Evolutionary conservation across 2,113 vertebrate genomes (phyloP), one percentile per base, ranked within the genome.

Genomic region (Halichoerus grypus): DNA sequence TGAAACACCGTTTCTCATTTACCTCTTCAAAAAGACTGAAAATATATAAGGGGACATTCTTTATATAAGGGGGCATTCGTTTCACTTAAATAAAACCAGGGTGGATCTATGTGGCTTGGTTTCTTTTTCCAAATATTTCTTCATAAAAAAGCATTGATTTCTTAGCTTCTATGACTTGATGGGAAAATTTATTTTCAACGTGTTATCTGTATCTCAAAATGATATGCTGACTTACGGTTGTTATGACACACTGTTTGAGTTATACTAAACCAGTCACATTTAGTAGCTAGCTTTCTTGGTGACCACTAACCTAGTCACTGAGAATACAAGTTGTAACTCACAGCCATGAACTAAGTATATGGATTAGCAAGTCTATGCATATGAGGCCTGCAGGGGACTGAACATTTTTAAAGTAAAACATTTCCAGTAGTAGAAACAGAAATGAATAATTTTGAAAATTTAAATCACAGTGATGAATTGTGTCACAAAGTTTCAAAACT

Each of bases 1-100:
- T 74, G 95, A 98, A 97, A 96, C 67, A 88, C 79, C 28, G 22
- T 95, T 97, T 98, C 12, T 97, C 65, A 96, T 74, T 98, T 95
- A 81, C 76, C 72, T 96, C 96, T 97, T 98, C 82, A n/a, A 59
- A 77, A 93, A 97, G 94, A 97, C 9, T 93, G 97, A 95, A 79
- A 15, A 96, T 97, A 97, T 94, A 18, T 69, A 59, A 59, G 65
- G 33, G 33, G 16, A 69, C 16, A 69, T 61, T 93, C 51, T 95
- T 49, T 93, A 57, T 42, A 42, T 84, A 46, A 89, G 14, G 21
- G 86, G 26, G n/a, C 36, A 97, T 21, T 31, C 63, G 19, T 55
- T 96, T 97, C 94, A 97, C 46, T 97, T 92, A 94, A 97, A 61
- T 53, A 97, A 97, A 98, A 94, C 3, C 14, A 57, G 74, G 46